phyloP scores from a whole-genome alignment of 2,113 vertebrate species.

The Centropus unirufus region DNA sequence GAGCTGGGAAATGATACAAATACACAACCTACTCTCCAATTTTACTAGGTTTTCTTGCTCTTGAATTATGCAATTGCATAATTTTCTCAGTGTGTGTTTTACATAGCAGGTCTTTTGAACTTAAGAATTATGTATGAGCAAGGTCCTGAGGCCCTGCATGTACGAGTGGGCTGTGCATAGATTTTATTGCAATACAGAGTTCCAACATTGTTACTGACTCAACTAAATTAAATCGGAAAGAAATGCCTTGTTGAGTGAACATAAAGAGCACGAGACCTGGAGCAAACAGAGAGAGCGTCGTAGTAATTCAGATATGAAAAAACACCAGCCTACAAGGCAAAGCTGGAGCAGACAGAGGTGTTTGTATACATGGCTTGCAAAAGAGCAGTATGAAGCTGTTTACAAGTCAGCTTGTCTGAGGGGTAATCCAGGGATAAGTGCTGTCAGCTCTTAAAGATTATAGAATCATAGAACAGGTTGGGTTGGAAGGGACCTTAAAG shows the following conservation, averaged over 20 bases:
- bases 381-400: background rate
- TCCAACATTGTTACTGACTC: background rate
- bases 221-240: background rate
- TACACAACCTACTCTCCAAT: background rate
- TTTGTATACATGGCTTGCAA: background rate
- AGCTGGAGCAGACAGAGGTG: background rate
- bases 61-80: background rate
- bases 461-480: no score
- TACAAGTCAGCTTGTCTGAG: background rate
- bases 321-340: background rate
- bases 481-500: no score
- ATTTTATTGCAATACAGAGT: background rate
- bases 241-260: background rate
- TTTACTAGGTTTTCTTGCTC: background rate
- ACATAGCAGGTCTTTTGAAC: background rate
- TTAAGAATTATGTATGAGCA: background rate
- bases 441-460: background rate
- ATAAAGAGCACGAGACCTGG: background rate
- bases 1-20: background rate
- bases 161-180: background rate
- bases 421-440: background rate
- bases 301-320: background rate
- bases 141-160: accelerated
- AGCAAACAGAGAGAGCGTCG: background rate
- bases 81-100: background rate